phyloP scores from a whole-genome alignment of 2,113 vertebrate species.

The Octodon degus region DNA sequence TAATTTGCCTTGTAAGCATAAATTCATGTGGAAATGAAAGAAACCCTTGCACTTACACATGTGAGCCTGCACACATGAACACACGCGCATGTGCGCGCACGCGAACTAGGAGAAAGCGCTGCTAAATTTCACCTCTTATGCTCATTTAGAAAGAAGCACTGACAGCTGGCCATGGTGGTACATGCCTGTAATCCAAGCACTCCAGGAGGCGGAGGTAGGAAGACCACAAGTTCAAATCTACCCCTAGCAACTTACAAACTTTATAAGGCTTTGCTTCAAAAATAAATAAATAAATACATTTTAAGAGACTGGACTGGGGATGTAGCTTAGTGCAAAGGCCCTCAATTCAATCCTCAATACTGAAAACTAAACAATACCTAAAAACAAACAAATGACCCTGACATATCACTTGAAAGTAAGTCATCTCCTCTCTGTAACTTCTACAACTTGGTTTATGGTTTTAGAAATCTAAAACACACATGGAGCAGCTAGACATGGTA shows the following conservation, averaged over 20 bases:
- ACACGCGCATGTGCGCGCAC: neutral
- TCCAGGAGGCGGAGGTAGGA: neutral
- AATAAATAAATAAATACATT: neutral
- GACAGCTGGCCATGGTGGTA: neutral
- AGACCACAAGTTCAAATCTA: neutral
- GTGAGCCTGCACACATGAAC: neutral
- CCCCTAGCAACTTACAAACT: neutral
- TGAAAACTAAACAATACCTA: neutral
- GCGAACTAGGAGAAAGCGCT: neutral
- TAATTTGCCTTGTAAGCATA: neutral
- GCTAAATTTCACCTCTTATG: neutral
- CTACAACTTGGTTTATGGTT: neutral
- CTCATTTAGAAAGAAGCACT: constrained; percentile 49
- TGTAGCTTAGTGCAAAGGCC: neutral
- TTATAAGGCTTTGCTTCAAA: neutral
- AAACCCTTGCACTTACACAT: neutral
- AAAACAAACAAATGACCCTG: neutral
- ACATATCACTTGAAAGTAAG: constrained; percentile 29
- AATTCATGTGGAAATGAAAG: constrained; percentile 27
- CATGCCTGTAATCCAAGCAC: neutral
- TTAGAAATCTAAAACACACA: constrained; percentile 56
- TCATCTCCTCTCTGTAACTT: constrained; percentile 29
- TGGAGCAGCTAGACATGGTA: neutral
- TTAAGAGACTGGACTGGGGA: neutral
- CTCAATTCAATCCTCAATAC: neutral